phyloP scores from a whole-genome alignment of 2,888 invertebrate genomes.

The Heterodera filipjevi region DNA sequence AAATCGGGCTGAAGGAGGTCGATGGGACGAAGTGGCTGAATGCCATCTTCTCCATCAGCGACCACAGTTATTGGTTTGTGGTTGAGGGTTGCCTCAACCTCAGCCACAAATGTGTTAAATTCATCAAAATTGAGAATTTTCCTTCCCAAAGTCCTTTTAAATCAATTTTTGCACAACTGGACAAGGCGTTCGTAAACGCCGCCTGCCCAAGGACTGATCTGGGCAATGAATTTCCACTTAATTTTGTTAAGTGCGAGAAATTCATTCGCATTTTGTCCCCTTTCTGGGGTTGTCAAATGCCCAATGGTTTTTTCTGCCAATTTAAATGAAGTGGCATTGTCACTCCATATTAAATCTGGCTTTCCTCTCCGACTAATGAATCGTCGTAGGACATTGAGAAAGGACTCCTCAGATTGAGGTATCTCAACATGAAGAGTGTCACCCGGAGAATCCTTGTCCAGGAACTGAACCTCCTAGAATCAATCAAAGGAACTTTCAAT shows the following conservation, averaged over 20 bases:
- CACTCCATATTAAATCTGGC: slow-evolving; percentile 33
- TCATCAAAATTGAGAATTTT: slow-evolving; percentile 1
- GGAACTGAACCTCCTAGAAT: neutral
- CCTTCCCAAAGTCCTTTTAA: slow-evolving; percentile 7
- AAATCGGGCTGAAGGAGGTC: slow-evolving; percentile 16
- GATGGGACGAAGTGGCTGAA: neutral
- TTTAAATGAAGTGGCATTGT: slow-evolving; percentile 60
- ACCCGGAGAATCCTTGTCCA: neutral
- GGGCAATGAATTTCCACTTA: neutral
- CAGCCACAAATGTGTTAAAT: slow-evolving; percentile 17
- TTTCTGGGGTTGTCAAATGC: neutral
- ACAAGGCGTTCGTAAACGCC: slow-evolving; percentile 25
- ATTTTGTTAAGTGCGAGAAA: neutral
- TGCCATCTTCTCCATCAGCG: neutral
- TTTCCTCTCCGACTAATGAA: neutral
- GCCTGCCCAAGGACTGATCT: slow-evolving; percentile 22
- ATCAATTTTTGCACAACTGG: slow-evolving; percentile 4
- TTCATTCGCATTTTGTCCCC: neutral
- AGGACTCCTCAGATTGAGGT: neutral
- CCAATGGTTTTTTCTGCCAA: slow-evolving; percentile 12
- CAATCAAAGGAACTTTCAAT: neutral
- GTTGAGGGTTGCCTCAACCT: slow-evolving; percentile 31
- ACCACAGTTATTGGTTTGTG: slow-evolving; percentile 13
- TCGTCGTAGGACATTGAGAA: neutral
- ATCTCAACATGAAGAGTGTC: neutral